Conservation (phyloP, 2,113 vertebrate genomes). For the Salvelinus namaycush region DNA sequence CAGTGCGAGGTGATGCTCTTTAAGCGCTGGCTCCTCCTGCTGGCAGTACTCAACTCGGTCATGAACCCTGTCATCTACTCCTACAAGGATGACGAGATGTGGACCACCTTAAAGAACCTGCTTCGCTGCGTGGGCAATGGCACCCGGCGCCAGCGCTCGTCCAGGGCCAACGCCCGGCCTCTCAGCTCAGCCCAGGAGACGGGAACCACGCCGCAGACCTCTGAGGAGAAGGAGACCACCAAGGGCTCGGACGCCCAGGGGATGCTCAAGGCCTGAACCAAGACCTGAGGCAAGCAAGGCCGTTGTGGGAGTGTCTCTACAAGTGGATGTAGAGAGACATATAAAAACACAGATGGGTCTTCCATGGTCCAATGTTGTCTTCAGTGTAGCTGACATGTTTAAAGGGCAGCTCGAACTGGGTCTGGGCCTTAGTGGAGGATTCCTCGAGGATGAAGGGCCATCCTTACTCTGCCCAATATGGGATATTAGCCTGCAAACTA, state of each 20-base stretch:
- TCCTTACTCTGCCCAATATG: slow-evolving; percentile 16
- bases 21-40: slow-evolving; percentile 91
- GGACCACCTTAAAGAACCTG: slow-evolving; percentile 89
- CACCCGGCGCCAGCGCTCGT: slow-evolving; percentile 78
- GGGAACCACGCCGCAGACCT: slow-evolving; percentile 56
- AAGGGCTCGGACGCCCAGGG: slow-evolving; percentile 48
- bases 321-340: not conserved
- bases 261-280: slow-evolving; percentile 56
- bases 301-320: not conserved
- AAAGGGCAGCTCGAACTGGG: slow-evolving; percentile 6
- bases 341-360: slow-evolving; percentile 28
- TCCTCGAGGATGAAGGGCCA: not conserved
- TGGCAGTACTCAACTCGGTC: slow-evolving; percentile 92
- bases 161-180: slow-evolving; percentile 77
- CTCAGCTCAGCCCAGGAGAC: slow-evolving; percentile 77
- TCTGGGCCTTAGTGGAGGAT: not conserved
- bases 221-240: slow-evolving; percentile 54
- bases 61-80: slow-evolving; percentile 99
- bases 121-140: slow-evolving; percentile 81
- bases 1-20: slow-evolving; percentile 80
- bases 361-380: slow-evolving; percentile 16
- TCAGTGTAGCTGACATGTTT: slow-evolving; percentile 11
- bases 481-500: slow-evolving; percentile 8
- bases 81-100: slow-evolving; percentile 97
- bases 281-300: not conserved